Conservation (phyloP, 2,888 invertebrate genomes). For the Pollenia angustigena region DNA sequence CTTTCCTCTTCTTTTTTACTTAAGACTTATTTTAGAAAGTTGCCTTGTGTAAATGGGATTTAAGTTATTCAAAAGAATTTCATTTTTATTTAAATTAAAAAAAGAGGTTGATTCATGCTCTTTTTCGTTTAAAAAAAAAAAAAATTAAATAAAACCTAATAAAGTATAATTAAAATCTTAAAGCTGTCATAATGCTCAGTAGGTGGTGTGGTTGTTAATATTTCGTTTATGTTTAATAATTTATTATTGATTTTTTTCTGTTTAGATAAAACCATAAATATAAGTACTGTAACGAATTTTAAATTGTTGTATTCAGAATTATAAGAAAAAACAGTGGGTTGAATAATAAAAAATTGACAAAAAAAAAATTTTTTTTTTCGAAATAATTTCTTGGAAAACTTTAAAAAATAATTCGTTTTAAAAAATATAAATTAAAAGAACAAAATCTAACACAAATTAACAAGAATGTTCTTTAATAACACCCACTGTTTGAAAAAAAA, state of each 20-base stretch:
- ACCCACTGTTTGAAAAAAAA: neutral
- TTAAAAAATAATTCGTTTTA: neutral
- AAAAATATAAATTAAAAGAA: too few species aligned
- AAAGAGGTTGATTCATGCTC: too few species aligned
- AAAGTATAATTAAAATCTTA: conserved; percentile 45
- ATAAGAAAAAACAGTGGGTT: neutral
- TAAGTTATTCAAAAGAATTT: too few species aligned
- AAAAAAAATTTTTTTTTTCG: neutral
- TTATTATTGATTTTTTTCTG: conserved; percentile 2
- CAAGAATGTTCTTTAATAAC: neutral
- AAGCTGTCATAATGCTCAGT: conserved; percentile 46
- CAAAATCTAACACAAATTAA: neutral
- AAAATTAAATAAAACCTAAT: conserved; percentile 6
- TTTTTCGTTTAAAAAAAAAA: neutral
- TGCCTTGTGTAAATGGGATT: too few species aligned
- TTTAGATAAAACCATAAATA: conserved; percentile 1
- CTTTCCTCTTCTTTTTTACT: too few species aligned
- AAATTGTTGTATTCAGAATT: neutral
- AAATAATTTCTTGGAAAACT: neutral
- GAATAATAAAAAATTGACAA: neutral
- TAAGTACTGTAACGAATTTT: neutral
- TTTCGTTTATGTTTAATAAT: neutral
- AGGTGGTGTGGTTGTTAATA: conserved; percentile 32
- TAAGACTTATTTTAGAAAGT: too few species aligned
- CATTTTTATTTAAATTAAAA: too few species aligned